Evolutionary conservation across 2,113 vertebrate genomes (phyloP), one percentile per base, ranked within the genome.

Genomic region (Pomatorhinus ruficollis): DNA sequence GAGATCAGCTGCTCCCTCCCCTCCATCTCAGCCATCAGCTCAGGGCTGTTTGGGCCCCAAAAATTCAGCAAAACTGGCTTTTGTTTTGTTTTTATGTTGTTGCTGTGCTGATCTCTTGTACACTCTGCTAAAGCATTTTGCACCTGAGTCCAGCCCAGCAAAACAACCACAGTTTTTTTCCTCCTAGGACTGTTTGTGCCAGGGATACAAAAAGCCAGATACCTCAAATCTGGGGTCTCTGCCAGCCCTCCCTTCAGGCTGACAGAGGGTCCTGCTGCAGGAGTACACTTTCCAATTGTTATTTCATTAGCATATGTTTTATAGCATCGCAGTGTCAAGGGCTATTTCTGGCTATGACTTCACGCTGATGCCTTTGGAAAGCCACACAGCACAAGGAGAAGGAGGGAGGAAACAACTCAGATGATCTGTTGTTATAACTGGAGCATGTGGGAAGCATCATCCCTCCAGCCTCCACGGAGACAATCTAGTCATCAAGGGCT

Each of bases 311-410:
- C 88, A 87, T 93, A 50, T 96, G 95, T 93, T 96, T 96, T 92
- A 90, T 95, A 94, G 90, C 85, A 68, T 72, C 0, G 7, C 75
- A 68, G 82, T 64, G 90, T 78, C 64, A 83, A 75, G 88, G 35
- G 88, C 88, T 97, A 96, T 96, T 96, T 95, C 89, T 92, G 83
- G 88, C 95, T 83, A 92, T 96, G 95, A 95, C 95, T 96, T 97
- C 95, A 96, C 79, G 64, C 57, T 4, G 11, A 49, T 93, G 88
- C 69, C 82, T 96, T 96, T 96, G 95, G 88, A 90, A 96, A 94
- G 64, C 88, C 76, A 93, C 79, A 77, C 40, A 54, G 37, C 79
- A 27, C 85, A 80, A 90, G 87, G 70, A 94, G 87, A 82, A 76
- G 90, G 75, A 82, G 90, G 88, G 93, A 94, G 83, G 68, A 83